Base-by-base conservation (phyloP, 2,797 vertebrate species). In the Myoxocephalus aenaeus region DNA sequence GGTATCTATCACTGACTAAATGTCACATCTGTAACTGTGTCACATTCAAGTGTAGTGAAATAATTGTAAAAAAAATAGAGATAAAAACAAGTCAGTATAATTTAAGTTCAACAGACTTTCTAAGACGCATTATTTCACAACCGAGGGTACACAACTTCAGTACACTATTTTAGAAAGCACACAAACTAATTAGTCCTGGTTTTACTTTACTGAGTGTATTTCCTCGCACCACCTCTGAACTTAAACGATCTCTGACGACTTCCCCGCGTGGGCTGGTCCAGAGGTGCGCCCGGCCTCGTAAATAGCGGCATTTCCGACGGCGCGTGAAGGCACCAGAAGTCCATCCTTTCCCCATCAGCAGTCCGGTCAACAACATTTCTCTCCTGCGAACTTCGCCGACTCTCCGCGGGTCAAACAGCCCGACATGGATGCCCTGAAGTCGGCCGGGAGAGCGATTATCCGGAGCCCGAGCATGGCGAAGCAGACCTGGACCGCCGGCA, bases 371-470 rank as follows among this genome's bases (percentile, higher is more conserved):
- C 79, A 86, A 87, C 87, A 70, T 50, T 86, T 73, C 86, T 76
- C 74, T 59, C 20, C 40, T 12, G 64, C 36, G 32, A 87, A 84
- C 78, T 80, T 72, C 70, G 14, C 40, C 79, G 81, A 69, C 50
- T 66, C 59, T 22, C 17, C 1, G 70, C 54, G 7, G 27, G 51
- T 27, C 17, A 4, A 25, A 29, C 20, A 71, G 75, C 38, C 72
- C 78, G 92, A 81, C 75, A 98, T 98, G 98, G 97, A 98, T 81
- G 97, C 96, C 59, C 94, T 98, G 4, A 97, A 94, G 85, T 98
- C 97, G 29, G 98, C 97, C 2, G 97, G 98, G 6, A 95, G 97
- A 80, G 98, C 97, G 10, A 96, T 99, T 51, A 97, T 98, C 86
- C 95, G 97, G 87, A 99, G 97, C 84, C 98, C 97, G 57, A 97